Conservation (phyloP, 2,797 vertebrate species). For the Arrhamphus sclerolepis region DNA sequence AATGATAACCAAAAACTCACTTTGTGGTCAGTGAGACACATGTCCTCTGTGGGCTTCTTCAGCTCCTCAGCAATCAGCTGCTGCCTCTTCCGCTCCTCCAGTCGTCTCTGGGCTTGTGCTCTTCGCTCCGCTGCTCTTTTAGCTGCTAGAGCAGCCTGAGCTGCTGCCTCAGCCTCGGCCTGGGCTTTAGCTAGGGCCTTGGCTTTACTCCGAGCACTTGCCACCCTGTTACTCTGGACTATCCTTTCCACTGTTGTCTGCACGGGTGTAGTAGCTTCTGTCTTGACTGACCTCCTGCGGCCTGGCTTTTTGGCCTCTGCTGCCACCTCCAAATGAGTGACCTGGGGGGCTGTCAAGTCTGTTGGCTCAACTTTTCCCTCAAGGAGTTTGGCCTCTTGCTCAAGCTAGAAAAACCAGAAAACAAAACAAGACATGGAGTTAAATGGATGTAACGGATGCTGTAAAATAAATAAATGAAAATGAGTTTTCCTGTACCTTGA, state of each 20-base stretch:
- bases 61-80: slow-evolving; percentile 93
- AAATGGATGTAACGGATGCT: no score
- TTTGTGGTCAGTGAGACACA: slow-evolving; percentile 95
- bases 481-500: slow-evolving; percentile 83
- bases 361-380: slow-evolving; percentile 48
- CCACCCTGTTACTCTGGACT: slow-evolving; percentile 74
- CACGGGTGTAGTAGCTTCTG: slow-evolving; percentile 52
- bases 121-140: slow-evolving; percentile 86
- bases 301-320: slow-evolving; percentile 75
- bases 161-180: slow-evolving; percentile 85
- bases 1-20: slow-evolving; percentile 61
- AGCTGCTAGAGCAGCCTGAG: slow-evolving; percentile 82
- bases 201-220: slow-evolving; percentile 82
- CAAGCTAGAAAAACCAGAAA: slow-evolving; percentile 63
- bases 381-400: slow-evolving; percentile 58
- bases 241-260: slow-evolving; percentile 79
- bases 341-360: slow-evolving; percentile 41
- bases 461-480: no score
- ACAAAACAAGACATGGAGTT: background rate
- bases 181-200: slow-evolving; percentile 85
- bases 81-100: slow-evolving; percentile 91
- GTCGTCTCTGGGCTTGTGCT: slow-evolving; percentile 84
- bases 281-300: slow-evolving; percentile 71
- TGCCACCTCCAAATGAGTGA: slow-evolving; percentile 28
- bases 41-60: slow-evolving; percentile 95